phyloP scores from a whole-genome alignment of 2,888 invertebrate genomes.

The Drosophila anomelani region DNA sequence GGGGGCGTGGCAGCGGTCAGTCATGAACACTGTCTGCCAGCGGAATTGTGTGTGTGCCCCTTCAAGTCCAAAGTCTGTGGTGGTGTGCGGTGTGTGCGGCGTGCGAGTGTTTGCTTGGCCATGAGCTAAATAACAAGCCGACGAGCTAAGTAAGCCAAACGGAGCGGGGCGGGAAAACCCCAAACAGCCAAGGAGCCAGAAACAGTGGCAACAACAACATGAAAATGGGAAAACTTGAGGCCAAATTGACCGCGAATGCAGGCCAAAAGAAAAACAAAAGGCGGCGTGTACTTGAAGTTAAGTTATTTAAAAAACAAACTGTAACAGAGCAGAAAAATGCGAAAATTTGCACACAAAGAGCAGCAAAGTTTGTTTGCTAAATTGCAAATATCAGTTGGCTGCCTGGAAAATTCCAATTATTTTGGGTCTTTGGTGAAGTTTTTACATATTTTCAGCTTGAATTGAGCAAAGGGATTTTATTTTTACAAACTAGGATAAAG shows the following conservation, averaged over 20 bases:
- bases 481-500: not conserved
- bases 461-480: not conserved
- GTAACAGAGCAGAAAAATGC: constrained; percentile 21
- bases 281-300: constrained; percentile 56
- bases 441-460: not conserved
- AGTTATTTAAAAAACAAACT: constrained; percentile 53
- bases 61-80: not conserved
- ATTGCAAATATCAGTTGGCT: constrained; percentile 14
- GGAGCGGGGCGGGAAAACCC: constrained; percentile 20
- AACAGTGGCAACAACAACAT: constrained; percentile 14
- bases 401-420: constrained; percentile 15
- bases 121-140: constrained; percentile 71
- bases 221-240: constrained; percentile 67
- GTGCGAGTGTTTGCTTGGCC: constrained; percentile 55
- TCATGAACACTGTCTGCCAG: constrained; percentile 30
- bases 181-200: constrained; percentile 22
- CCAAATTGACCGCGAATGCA: constrained; percentile 71
- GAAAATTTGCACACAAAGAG: constrained; percentile 29
- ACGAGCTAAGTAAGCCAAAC: constrained; percentile 32
- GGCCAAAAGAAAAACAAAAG: constrained; percentile 63
- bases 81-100: constrained; percentile 10
- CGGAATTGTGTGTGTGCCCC: constrained; percentile 11
- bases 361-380: constrained; percentile 10
- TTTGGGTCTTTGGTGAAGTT: not conserved
- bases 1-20: constrained; percentile 33